Percentiles rank a stretch among this genome's conserved stretches.
These are phyloP conservation scores for Tipula vernalis DNA, from an alignment of 2,888 invertebrate species.

Conservation along the genomic window DNA sequence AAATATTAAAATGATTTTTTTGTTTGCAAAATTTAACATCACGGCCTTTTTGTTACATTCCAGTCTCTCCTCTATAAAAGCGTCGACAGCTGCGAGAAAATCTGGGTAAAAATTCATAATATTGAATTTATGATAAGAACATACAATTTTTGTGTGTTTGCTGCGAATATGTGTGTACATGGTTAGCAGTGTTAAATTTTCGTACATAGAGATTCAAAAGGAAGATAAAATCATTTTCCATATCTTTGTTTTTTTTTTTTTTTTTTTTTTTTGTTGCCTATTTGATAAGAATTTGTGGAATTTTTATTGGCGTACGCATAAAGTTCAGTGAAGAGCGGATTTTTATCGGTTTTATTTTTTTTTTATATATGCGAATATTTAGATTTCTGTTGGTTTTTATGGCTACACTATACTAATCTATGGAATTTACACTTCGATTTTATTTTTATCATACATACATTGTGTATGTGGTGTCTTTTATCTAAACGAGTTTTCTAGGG, in stretches of 20 bases:
- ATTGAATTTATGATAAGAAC: not conserved
- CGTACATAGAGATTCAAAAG: not conserved
- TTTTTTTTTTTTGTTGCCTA: not conserved
- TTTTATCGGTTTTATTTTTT: not conserved
- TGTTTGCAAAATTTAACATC: not conserved
- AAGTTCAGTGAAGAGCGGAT: slow-evolving; percentile 4
- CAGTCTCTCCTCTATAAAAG: not conserved
- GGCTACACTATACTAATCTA: not conserved
- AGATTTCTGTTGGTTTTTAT: not conserved
- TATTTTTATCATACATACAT: not conserved
- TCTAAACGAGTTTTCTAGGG: not conserved
- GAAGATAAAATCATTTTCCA: not conserved
- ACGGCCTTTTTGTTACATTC: not conserved
- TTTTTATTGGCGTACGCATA: not conserved
- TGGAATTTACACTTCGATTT: not conserved
- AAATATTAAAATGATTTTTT: not conserved
- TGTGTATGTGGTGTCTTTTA: not conserved
- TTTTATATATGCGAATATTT: not conserved
- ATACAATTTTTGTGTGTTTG: not conserved
- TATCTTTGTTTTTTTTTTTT: not conserved
- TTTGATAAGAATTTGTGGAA: slow-evolving; percentile 4
- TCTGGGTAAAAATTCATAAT: slow-evolving; percentile 1
- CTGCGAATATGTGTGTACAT: not conserved
- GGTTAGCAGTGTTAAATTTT: not conserved
- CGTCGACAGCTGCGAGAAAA: not conserved